These are phyloP conservation scores for Oxyruncus cristatus DNA, from an alignment of 2,113 vertebrate genomes.

Conservation along the genomic window DNA sequence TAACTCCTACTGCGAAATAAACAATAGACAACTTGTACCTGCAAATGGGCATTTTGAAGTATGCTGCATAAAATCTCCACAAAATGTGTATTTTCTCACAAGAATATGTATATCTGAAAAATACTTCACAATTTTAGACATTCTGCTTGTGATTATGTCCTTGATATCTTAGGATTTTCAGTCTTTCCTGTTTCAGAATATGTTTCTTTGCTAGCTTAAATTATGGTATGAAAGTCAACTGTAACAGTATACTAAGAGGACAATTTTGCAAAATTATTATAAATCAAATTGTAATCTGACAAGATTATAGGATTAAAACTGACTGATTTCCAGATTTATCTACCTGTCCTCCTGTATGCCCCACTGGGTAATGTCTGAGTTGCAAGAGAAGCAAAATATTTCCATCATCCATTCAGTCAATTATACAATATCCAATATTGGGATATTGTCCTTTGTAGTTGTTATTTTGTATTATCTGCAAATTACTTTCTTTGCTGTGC, in stretches of 20 bases:
- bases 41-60: not conserved
- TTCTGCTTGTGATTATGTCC: not conserved
- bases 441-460: not conserved
- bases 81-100: not conserved
- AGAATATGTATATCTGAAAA: not conserved
- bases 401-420: not conserved
- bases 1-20: not conserved
- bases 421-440: not conserved
- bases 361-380: not conserved
- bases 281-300: not conserved
- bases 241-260: not conserved
- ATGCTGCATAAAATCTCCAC: not conserved
- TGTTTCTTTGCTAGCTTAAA: not conserved
- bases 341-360: not conserved
- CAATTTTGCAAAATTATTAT: not conserved
- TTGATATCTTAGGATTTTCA: not conserved
- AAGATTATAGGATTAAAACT: not conserved
- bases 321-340: not conserved
- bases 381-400: not conserved
- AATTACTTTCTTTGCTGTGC: not conserved
- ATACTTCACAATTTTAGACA: not conserved
- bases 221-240: not conserved
- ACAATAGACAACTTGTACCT: not conserved
- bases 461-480: not conserved
- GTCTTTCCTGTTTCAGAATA: not conserved